These are phyloP conservation scores for Sporophila hypoxantha DNA, from an alignment of 2,113 vertebrate genomes.

Conservation along the genomic window DNA sequence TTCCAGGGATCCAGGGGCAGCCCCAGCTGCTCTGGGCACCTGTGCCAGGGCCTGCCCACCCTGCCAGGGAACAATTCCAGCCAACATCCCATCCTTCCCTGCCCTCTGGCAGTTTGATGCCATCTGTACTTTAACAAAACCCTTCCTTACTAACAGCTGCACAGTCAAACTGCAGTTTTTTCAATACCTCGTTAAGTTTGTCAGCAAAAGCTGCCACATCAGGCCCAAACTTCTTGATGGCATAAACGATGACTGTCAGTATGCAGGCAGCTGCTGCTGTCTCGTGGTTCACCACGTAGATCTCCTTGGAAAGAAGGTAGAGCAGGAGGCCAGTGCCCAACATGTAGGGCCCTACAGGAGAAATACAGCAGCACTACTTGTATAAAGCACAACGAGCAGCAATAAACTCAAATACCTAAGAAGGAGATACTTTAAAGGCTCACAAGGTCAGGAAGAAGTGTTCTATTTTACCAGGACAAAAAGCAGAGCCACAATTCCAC, in stretches of 20 bases:
- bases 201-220: slow-evolving; percentile 82
- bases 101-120: background rate
- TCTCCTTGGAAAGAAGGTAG: slow-evolving; percentile 92
- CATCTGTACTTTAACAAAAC: fast-evolving
- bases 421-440: background rate
- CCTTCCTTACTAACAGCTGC: background rate
- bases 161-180: background rate
- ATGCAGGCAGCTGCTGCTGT: slow-evolving; percentile 70
- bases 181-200: slow-evolving; percentile 83
- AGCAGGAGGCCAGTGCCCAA: slow-evolving; percentile 85
- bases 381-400: background rate
- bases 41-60: background rate
- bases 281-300: slow-evolving; percentile 89
- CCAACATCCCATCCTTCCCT: fast-evolving
- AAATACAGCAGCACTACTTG: background rate
- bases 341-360: slow-evolving; percentile 85
- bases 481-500: background rate
- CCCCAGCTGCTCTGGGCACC: background rate
- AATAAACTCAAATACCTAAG: background rate
- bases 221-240: slow-evolving; percentile 82
- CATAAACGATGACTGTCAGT: slow-evolving; percentile 73
- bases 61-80: fast-evolving
- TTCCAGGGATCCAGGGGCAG: background rate
- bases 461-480: background rate
- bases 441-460: background rate